These are phyloP conservation scores for Fragum fragum DNA, from an alignment of 2,888 invertebrate genomes.

Conservation along the genomic window DNA sequence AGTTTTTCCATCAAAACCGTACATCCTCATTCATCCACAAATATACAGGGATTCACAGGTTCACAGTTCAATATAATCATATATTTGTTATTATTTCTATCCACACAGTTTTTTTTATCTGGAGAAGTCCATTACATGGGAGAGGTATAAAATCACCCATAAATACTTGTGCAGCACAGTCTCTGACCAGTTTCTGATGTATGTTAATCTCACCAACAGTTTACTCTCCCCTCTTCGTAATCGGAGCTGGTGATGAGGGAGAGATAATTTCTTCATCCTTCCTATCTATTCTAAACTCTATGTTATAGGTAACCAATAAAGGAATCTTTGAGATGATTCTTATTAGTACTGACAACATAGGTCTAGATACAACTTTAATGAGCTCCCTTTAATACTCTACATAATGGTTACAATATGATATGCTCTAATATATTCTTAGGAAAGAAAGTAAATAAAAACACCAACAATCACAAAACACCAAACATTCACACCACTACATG, in stretches of 20 bases:
- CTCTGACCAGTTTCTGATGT: neutral
- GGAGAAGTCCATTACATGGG: neutral
- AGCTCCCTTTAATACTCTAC: neutral
- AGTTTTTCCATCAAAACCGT: too few species aligned
- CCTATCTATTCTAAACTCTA: too few species aligned
- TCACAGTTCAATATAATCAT: neutral
- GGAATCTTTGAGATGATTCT: too few species aligned
- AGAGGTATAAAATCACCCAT: constrained; percentile 24
- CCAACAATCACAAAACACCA: constrained; percentile 1
- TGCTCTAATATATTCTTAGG: constrained; percentile 8
- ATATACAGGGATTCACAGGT: neutral
- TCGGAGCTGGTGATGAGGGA: too few species aligned
- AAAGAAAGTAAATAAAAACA: constrained; percentile 4
- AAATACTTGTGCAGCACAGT: constrained; percentile 57
- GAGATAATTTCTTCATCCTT: too few species aligned
- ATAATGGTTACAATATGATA: constrained; percentile 13
- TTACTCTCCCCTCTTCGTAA: neutral
- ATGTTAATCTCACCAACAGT: neutral
- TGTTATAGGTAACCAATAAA: too few species aligned
- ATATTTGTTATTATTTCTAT: neutral
- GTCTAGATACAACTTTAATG: too few species aligned
- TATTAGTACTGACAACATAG: too few species aligned
- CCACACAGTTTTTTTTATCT: neutral
- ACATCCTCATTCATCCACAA: neutral
- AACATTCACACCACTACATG: constrained; percentile 4